phyloP scores from a whole-genome alignment of 2,797 vertebrate species.

The Catharus ustulatus region DNA sequence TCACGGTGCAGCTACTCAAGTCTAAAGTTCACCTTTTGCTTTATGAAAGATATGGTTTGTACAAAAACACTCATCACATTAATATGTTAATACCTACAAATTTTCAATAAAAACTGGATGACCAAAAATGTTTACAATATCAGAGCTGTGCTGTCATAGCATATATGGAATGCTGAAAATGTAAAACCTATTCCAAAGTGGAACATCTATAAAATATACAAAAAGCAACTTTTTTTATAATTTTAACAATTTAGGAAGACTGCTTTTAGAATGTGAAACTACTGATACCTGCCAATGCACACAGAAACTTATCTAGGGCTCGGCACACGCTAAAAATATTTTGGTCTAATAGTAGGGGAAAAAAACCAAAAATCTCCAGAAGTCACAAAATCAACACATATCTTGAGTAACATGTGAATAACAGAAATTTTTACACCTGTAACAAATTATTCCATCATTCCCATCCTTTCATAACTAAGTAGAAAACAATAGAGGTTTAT shows the following conservation, averaged over 20 bases:
- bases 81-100: background rate
- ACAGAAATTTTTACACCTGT: background rate
- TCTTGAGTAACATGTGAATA: background rate
- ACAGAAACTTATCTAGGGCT: background rate
- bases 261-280: background rate
- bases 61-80: background rate
- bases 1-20: background rate
- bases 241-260: background rate
- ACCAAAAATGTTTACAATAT: accelerated
- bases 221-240: background rate
- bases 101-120: background rate
- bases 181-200: background rate
- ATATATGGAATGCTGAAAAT: background rate
- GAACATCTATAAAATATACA: background rate
- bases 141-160: background rate
- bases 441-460: background rate
- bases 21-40: background rate
- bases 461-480: background rate
- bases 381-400: background rate
- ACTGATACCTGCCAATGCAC: background rate
- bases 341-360: background rate
- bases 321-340: background rate
- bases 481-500: background rate
- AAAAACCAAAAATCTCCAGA: background rate
- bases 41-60: background rate